Evolutionary conservation across 2,113 vertebrate species (phyloP), one percentile per base, ranked within the genome.

Genomic region (Euleptes europaea): DNA sequence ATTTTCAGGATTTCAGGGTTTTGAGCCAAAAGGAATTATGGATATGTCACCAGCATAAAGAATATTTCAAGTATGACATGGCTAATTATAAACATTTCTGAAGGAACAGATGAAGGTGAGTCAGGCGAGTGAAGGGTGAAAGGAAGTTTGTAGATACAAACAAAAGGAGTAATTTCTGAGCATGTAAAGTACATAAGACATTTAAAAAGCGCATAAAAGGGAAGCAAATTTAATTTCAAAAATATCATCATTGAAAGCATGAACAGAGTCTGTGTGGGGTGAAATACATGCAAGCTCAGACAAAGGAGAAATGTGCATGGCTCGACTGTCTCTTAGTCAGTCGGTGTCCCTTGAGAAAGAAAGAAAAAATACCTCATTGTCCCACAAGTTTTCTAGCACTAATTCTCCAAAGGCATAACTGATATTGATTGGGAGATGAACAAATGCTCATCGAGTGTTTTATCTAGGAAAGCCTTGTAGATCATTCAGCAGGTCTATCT

Each of bases 71-170:
- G 47, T 84, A 81, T 44, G 44, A 67, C 15, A 21, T 66, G 76
- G 49, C 35, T 60, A 75, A 80, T 84, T 82, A 60, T 67, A 76
- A 78, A n/a, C 84, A 74, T 40, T 82, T 12, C n/a, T 66, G 66
- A 93, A 72, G 63, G 42, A 92, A 33, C 3, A 78, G 73, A 86
- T 85, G 70, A 66, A 77, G 77, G 92, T 70, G 51, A 81, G 57
- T 65, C 44, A 35, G 63, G 40, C 69, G 49, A 65, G 1, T 23
- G 19, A 82, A 80, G 26, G 19, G 78, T 69, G 28, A 70, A 28
- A 92, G 40, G 73, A 71, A 6, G 86, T 21, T 40, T 4, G 14
- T 0, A n/a, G 23, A 69, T 49, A 66, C 3, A 80, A 79, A 73
- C n/a, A n/a, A 85, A 83, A 14, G 1, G 38, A n/a, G 12, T 76